Conservation (phyloP, 2,113 vertebrate genomes). For the Ciconia stormi region DNA sequence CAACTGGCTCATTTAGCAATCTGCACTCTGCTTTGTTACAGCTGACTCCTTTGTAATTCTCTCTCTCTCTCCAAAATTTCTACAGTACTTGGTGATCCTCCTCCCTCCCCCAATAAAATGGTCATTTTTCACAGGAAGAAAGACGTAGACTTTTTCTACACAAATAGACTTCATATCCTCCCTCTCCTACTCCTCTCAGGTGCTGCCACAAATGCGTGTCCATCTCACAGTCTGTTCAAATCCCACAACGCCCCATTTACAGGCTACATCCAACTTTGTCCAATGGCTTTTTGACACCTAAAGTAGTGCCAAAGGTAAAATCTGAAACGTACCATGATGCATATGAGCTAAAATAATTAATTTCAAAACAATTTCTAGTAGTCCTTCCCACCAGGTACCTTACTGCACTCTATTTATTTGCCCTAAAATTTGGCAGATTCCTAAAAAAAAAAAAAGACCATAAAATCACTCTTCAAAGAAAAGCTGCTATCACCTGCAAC, state of each 20-base stretch:
- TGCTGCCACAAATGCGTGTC: not conserved
- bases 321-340: not conserved
- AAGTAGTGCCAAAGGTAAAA: not conserved
- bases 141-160: not conserved
- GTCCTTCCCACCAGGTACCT: not conserved
- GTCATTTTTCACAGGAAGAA: not conserved
- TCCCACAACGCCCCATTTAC: not conserved
- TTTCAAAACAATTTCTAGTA: not conserved
- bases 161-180: not conserved
- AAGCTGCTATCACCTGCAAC: not conserved
- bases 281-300: not conserved
- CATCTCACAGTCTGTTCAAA: not conserved
- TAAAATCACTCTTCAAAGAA: conserved; percentile 22
- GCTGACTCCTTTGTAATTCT: not conserved
- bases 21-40: not conserved
- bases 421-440: conserved; percentile 24
- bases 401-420: not conserved
- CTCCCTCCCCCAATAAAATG: not conserved
- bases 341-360: not conserved
- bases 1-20: not conserved
- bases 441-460: not conserved
- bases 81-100: not conserved
- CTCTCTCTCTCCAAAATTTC: not conserved
- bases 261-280: not conserved
- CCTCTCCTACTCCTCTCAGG: not conserved